Evolutionary conservation across 2,113 vertebrate genomes (phyloP).

Genomic region (Hippocampus comes): DNA sequence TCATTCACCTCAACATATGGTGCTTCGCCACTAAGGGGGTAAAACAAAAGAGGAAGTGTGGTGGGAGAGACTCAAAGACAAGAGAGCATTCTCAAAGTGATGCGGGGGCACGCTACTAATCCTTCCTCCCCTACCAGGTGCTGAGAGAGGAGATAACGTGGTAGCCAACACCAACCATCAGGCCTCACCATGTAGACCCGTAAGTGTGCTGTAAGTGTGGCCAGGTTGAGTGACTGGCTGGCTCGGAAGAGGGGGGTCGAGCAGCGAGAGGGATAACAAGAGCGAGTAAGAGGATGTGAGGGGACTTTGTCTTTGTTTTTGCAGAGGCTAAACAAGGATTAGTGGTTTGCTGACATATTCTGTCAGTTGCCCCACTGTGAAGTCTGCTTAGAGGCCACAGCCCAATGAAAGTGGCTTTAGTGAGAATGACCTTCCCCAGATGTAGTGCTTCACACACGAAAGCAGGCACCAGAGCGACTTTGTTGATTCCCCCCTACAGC

Average conservation of each 20-base stretch:
- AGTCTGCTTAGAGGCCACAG: constrained; percentile 28
- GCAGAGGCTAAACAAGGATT: constrained; percentile 66
- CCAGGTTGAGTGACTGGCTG: constrained; percentile 24
- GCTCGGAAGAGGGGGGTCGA: constrained; percentile 21
- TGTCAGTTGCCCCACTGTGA: constrained; percentile 61
- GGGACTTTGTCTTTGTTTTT: constrained; percentile 66
- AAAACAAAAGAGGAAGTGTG: constrained; percentile 65
- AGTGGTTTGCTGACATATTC: constrained; percentile 66
- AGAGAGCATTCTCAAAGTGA: constrained; percentile 50
- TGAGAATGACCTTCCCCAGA: constrained; percentile 33
- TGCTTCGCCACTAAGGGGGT: constrained; percentile 47
- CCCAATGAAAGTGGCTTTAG: constrained; percentile 54
- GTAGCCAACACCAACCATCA: constrained; percentile 54
- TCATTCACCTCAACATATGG: constrained; percentile 50
- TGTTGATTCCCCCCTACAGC: constrained; percentile 8
- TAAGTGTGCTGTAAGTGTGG: constrained; percentile 25
- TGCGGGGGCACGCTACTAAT: constrained; percentile 58
- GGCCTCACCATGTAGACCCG: constrained; percentile 44
- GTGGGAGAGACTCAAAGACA: constrained; percentile 44
- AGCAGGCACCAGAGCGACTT: constrained; percentile 38
- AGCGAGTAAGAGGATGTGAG: constrained; percentile 32
- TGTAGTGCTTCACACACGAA: constrained; percentile 55
- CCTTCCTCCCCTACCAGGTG: constrained; percentile 61
- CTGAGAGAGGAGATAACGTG: constrained; percentile 68
- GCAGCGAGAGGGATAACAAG: constrained; percentile 52